Evolutionary conservation across 35 echinoderm and acorn worm species (phyloP).

Genomic region (Apostichopus japonicus): DNA sequence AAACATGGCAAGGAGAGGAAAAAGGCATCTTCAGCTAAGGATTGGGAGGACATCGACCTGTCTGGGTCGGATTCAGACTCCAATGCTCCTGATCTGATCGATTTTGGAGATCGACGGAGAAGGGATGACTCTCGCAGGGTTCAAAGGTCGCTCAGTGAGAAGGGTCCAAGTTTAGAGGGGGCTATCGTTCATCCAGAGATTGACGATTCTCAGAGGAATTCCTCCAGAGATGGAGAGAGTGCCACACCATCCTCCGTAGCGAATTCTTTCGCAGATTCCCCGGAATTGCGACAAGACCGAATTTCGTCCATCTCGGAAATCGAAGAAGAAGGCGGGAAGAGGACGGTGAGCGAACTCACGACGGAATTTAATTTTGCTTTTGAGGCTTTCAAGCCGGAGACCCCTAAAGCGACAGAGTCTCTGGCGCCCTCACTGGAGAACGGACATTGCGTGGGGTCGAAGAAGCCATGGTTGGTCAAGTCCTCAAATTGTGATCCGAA

Average conservation of each 20-base stretch:
- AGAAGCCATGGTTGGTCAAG: slow-evolving; percentile 28
- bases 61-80: slow-evolving; percentile 25
- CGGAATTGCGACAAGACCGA: not conserved
- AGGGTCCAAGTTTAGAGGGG: slow-evolving; percentile 34
- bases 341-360: slow-evolving; percentile 19
- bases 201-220: not conserved
- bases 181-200: slow-evolving; percentile 39
- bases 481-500: not conserved
- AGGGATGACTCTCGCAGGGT: not conserved
- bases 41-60: slow-evolving; percentile 55
- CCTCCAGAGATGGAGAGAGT: slow-evolving; percentile 5
- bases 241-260: slow-evolving; percentile 5
- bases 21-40: not conserved
- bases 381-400: slow-evolving; percentile 75
- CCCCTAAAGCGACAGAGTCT: slow-evolving; percentile 8
- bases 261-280: not conserved
- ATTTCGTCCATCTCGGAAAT: slow-evolving; percentile 32
- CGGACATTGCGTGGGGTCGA: slow-evolving; percentile 11
- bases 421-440: not conserved
- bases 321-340: not conserved
- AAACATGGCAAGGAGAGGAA: not conserved
- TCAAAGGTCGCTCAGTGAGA: not conserved
- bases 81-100: slow-evolving; percentile 31
- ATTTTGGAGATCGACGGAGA: slow-evolving; percentile 44
- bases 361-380: slow-evolving; percentile 73